Evolutionary conservation across 2,797 vertebrate species (phyloP).

Genomic region (Liasis olivaceus): DNA sequence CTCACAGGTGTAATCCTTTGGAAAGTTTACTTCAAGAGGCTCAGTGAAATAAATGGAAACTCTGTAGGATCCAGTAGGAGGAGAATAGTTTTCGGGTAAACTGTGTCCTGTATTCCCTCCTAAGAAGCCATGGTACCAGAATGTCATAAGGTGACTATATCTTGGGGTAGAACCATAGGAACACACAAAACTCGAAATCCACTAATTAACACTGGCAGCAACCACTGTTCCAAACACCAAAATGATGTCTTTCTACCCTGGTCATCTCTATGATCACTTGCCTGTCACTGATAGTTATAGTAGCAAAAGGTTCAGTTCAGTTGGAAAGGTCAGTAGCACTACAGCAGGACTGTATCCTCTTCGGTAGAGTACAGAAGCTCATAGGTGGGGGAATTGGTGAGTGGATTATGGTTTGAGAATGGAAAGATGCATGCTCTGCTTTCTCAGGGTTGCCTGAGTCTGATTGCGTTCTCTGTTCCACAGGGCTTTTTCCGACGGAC

Average conservation of each 20-base stretch:
- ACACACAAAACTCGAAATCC: background rate
- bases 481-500: conserved; percentile 98
- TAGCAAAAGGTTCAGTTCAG: background rate
- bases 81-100: background rate
- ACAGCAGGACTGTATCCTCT: background rate
- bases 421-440: background rate
- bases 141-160: background rate
- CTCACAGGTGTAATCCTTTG: background rate
- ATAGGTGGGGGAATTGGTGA: background rate
- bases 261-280: background rate
- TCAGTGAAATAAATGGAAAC: background rate
- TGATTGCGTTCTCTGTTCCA: background rate
- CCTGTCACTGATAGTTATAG: background rate
- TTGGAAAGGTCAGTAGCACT: background rate
- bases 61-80: background rate
- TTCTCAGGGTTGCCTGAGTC: background rate
- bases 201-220: background rate
- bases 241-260: background rate
- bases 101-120: background rate
- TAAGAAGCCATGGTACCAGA: background rate
- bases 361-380: background rate
- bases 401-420: too few relatives aligned
- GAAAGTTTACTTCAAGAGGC: background rate
- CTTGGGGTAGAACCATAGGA: background rate
- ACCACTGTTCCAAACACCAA: too few relatives aligned